Base-by-base conservation (phyloP, 2,797 vertebrate genomes). In the Tamandua tetradactyla region DNA sequence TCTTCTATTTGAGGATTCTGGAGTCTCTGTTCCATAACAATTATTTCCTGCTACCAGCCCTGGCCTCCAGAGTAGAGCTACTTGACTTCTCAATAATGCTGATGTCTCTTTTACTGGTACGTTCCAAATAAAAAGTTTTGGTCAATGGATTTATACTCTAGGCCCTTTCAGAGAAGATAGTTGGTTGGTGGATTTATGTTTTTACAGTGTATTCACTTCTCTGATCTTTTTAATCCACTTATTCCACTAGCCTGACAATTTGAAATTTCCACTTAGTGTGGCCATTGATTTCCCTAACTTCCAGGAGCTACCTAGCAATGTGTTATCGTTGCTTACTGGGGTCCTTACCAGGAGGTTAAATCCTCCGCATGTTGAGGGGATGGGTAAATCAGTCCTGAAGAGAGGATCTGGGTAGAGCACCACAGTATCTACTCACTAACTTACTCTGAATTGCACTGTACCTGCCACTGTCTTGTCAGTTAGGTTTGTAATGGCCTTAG, bases 231-330 rank as follows among this genome's bases (percentile, higher is more conserved):
- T 15, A 49, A 64, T 88, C 78, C n/a, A 5, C 5, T 30, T 96
- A 79, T 64, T 7, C 27, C 22, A 64, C 35, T 64, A 92, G 82
- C 17, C 64, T 9, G 72, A 9, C 12, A 95, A 66, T 86, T 85
- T 81, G 1, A 32, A 52, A 57, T 59, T 95, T 92, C 47, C 57
- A 68, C 17, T 91, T 74, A 25, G 25, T 89, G 25, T 87, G 37
- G 13, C 40, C 40, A 47, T 44, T 92, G 72, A 87, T 74, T 94
- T 91, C 85, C 57, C 52, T 87, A 44, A 86, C 47, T 88, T 71
- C 14, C n/a, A 76, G 87, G 35, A 80, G 47, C 27, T 71, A 44
- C 18, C n/a, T 52, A 62, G 23, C 37, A 57, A 23, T 83, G 52
- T 83, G 7, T 79, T 64, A 91, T 27, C 9, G 40, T 75, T 89